phyloP scores from a whole-genome alignment of 2,797 vertebrate genomes.

The Crypturellus tataupa region DNA sequence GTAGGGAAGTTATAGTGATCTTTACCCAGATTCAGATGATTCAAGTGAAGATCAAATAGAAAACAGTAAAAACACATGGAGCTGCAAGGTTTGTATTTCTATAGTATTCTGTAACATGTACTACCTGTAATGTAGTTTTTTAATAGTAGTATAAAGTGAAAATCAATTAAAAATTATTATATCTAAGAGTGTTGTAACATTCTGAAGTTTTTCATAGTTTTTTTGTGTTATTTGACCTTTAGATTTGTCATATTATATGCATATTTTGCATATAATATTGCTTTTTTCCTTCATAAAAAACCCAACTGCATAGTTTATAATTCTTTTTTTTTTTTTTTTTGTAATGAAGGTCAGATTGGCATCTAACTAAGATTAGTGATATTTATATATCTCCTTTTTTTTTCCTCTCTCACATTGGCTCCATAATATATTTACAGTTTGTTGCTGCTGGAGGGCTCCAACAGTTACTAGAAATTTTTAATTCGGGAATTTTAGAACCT shows the following conservation, averaged over 20 bases:
- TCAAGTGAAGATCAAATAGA: conserved; percentile 99
- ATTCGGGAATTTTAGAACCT: conserved; percentile 95
- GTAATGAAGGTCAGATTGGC: background rate
- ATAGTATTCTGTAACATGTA: background rate
- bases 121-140: background rate
- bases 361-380: background rate
- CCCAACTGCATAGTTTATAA: background rate
- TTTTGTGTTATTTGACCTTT: background rate
- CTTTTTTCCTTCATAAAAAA: background rate
- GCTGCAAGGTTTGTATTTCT: conserved; percentile 91
- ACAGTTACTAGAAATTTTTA: conserved; percentile 96
- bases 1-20: conserved; percentile 97
- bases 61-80: conserved; percentile 99
- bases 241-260: background rate
- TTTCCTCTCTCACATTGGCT: background rate
- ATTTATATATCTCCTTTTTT: conserved; percentile 5
- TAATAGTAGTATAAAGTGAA: background rate
- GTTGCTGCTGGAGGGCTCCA: conserved; percentile 97
- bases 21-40: conserved; percentile 98
- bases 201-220: background rate
- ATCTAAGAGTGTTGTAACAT: background rate
- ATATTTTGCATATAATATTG: background rate
- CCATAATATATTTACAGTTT: conserved; percentile 84
- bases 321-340: too few relatives aligned
- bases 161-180: background rate